Evolutionary conservation across 1,140 invertebrate genomes (phyloP), one percentile per base, ranked within the genome.

Genomic region (Phymorhynchus buccinoides): DNA sequence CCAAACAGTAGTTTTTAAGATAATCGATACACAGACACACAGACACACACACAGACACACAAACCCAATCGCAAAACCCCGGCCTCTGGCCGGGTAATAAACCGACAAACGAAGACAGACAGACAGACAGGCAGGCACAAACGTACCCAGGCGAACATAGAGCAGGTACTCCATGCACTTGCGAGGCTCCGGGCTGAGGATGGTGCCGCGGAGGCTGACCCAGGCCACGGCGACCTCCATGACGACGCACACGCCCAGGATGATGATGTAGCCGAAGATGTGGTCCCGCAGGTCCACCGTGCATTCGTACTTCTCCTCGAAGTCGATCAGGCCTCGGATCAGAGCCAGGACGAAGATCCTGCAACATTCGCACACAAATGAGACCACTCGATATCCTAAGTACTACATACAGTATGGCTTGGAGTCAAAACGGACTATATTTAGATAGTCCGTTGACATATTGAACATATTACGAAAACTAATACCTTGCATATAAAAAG

Each of bases 81-180:
- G 6, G 18, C 18, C 18, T 6, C 44, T 48, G 6, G 18, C 18
- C 18, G 7, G 18, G 18, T 6, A 9, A 48, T 48, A 6, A 48
- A 9, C 44, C 44, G 44, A 48, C 44, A 48, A 48, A 9, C 7
- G 18, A 48, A 48, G 6, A 18, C 44, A 9, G 44, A 48, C 44
- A 48, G 62, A 30, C 62, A 66, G 62, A 2, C 9, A 27, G 22
- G 62, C 62, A 7, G 7, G 27, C 9, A 9, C 22, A 89, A 86
- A 68, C 95, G 95, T 94, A 97, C 97, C 95, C 68, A 97, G 93
- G 92, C 96, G 95, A 84, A 96, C 92, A 93, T 98, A 98, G 80
- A 98, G 95, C 32, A 97, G 94, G 91, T 97, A 96, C 92, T 96
- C 96, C 94, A 97, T 97, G 84, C 96, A 95, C 68, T 95, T 94